These are phyloP conservation scores for Actinemys pallida DNA, from an alignment of 2,113 vertebrate species.

Conservation along the genomic window DNA sequence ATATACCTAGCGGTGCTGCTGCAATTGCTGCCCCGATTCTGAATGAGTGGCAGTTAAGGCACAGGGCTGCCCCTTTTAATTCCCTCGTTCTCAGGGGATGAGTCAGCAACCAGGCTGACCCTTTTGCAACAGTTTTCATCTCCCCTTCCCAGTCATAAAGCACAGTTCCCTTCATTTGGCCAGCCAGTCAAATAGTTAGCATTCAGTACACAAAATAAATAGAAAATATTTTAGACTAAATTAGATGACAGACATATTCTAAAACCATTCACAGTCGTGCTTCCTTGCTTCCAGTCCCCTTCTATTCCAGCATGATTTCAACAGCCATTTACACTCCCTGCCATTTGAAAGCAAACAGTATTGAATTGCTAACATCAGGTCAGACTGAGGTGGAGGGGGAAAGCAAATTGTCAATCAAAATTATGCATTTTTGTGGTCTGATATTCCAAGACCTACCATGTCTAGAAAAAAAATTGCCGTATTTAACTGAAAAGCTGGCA, in stretches of 20 bases:
- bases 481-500: neutral
- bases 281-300: accelerated
- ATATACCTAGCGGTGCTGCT: no score
- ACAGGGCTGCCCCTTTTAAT: no score
- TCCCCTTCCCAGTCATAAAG: no score
- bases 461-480: neutral
- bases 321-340: slow-evolving; percentile 1
- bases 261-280: neutral
- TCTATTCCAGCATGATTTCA: slow-evolving; percentile 1
- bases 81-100: no score
- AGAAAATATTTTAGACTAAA: neutral
- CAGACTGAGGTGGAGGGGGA: neutral
- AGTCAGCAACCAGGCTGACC: no score
- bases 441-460: slow-evolving; percentile 19
- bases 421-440: neutral
- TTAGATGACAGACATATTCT: neutral
- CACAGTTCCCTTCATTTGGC: no score
- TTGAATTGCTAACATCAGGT: neutral
- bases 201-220: neutral
- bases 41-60: no score
- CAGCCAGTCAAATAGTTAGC: neutral
- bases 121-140: no score
- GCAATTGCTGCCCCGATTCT: no score
- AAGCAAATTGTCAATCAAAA: slow-evolving; percentile 12
- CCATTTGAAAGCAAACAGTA: neutral